Evolutionary conservation across 2,797 vertebrate genomes (phyloP), one percentile per base, ranked within the genome.

Genomic region (Chelidonichthys spinosus): DNA sequence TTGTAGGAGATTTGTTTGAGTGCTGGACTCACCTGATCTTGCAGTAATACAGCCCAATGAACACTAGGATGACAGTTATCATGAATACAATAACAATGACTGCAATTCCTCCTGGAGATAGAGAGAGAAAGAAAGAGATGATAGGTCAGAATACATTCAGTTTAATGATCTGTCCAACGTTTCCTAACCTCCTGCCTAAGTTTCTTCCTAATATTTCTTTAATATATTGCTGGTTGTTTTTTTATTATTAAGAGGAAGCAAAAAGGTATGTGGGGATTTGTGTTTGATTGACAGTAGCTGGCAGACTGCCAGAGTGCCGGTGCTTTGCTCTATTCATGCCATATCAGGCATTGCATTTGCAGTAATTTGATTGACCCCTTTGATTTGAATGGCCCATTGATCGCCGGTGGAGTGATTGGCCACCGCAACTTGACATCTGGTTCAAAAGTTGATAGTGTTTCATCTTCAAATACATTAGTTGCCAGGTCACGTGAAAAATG

Each of bases 1-100:
- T 36, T 5, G 13, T 13, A 17, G 9, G 8, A 62, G 14, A 49
- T 62, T 6, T 32, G 11, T 47, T 70, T 50, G 15, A 64, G 10
- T 33, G 40, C 9, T 69, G 17, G 13, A 87, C 92, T 90, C 70
- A 94, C 94, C 87, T 77, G 13, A 89, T 80, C 84, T 71, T 93
- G 63, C 56, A 80, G 79, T 86, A 82, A 76, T 90, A 93, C 3
- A 88, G 42, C 11, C 82, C 88, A 35, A 63, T 87, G 4, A 94
- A 32, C 54, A 90, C 35, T 2, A 90, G 2, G 2, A 92, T 0
- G 50, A 88, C 76, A 2, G 73, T 11, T 7, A 46, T 0, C 5
- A 93, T 79, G 70, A 91, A 85, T 4, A 75, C 0, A 10, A 14
- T 50, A 11, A 93, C 4, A 8, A 94, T 92, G 36, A 10, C 76